Evolutionary conservation across 2,888 invertebrate genomes (phyloP).

Genomic region (Drosophila fulvimacula): DNA sequence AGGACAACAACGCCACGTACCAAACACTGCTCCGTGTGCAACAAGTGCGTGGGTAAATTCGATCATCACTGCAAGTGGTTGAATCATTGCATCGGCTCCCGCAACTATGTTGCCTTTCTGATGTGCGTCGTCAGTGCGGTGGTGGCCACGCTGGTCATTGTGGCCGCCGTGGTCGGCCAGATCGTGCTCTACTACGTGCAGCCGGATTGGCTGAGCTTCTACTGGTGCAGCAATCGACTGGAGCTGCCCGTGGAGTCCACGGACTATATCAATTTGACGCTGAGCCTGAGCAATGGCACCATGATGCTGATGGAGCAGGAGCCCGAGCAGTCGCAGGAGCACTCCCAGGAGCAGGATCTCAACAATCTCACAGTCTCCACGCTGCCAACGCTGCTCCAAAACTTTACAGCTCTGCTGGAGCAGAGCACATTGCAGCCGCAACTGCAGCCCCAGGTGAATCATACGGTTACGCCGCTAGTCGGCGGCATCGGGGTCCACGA

Average conservation of each 20-base stretch:
- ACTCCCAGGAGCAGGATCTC: not conserved
- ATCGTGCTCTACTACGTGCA: constrained; percentile 88
- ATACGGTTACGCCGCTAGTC: constrained; percentile 49
- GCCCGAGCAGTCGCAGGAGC: constrained; percentile 16
- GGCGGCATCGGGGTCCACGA: constrained; percentile 85
- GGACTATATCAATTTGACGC: constrained; percentile 68
- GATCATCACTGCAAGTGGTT: constrained; percentile 99
- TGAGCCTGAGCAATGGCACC: constrained; percentile 63
- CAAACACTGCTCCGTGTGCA: constrained; percentile 98
- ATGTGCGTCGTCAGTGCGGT: constrained; percentile 92
- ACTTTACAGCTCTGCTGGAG: constrained; percentile 65
- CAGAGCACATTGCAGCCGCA: constrained; percentile 12
- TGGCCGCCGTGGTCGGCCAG: constrained; percentile 89
- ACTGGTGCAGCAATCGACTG: constrained; percentile 70
- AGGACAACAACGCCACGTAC: constrained; percentile 90
- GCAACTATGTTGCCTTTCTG: constrained; percentile 94
- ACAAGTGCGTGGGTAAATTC: constrained; percentile 97
- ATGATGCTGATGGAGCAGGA: constrained; percentile 60
- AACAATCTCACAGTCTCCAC: constrained; percentile 43
- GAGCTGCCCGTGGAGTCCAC: constrained; percentile 27
- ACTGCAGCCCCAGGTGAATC: constrained; percentile 35
- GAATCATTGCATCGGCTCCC: constrained; percentile 97
- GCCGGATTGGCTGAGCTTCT: constrained; percentile 86
- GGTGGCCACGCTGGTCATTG: constrained; percentile 89
- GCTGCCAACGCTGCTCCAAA: constrained; percentile 62